Conservation (phyloP, 2,797 vertebrate genomes). For the Strix occidentalis region DNA sequence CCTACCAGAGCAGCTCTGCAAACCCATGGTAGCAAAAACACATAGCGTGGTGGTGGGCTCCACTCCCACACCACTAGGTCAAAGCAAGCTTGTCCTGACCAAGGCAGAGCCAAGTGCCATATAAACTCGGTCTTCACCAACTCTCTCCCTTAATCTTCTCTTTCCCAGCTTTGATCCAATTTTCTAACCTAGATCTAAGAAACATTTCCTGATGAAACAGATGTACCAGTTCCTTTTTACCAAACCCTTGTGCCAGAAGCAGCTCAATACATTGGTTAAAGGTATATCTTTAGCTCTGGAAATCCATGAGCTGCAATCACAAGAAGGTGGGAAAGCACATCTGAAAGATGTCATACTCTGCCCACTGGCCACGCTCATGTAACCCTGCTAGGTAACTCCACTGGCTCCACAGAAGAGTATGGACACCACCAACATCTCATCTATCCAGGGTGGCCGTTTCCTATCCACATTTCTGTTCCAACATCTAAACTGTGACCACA, state of each 20-base stretch:
- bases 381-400: neutral
- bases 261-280: rapidly evolving
- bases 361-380: rapidly evolving
- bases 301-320: neutral
- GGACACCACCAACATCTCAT: neutral
- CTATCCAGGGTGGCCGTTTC: neutral
- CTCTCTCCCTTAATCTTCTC: neutral
- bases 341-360: neutral
- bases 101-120: neutral
- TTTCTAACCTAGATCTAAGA: neutral
- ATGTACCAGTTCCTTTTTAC: neutral
- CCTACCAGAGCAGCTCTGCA: neutral
- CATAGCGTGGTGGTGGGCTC: rapidly evolving
- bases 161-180: neutral
- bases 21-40: neutral
- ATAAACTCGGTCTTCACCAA: neutral
- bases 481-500: neutral
- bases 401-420: neutral
- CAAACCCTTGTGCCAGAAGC: neutral
- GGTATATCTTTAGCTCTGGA: neutral
- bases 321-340: neutral
- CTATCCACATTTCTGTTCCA: neutral
- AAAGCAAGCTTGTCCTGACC: neutral
- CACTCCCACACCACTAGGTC: rapidly evolving
- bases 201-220: neutral